Percentiles rank a stretch among this genome's conserved stretches.
Evolutionary conservation across 30 jellyfish, hydroid and myxozoan genomes (phyloP).

Genomic region (Mastigias papua): DNA sequence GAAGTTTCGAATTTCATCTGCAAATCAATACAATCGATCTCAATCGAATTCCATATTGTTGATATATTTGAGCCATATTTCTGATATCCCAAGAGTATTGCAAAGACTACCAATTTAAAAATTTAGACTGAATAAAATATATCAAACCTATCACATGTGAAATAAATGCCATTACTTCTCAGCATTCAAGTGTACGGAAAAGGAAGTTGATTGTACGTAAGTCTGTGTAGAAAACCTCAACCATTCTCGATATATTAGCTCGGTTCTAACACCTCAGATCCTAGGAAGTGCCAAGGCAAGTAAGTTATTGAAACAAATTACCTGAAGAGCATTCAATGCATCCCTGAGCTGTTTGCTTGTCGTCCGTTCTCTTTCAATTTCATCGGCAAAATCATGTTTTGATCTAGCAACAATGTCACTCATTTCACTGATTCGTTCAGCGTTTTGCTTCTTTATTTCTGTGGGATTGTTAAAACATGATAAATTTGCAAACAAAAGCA

Average conservation of each 20-base stretch:
- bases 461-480: neutral
- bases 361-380: conserved; percentile 65
- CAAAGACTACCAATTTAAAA: no score
- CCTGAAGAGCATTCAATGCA: conserved; percentile 63
- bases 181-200: neutral
- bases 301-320: neutral
- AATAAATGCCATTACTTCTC: neutral
- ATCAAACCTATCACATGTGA: neutral
- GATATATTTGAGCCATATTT: neutral
- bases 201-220: neutral
- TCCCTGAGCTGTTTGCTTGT: conserved; percentile 51
- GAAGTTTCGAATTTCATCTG: conserved; percentile 44
- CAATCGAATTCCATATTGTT: neutral
- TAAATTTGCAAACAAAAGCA: neutral
- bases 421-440: conserved; percentile 41
- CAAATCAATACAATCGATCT: no score
- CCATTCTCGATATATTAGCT: no score
- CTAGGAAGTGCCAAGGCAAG: neutral
- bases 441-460: conserved; percentile 67
- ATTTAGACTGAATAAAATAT: no score
- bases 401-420: conserved; percentile 49
- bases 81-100: neutral
- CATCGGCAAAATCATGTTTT: conserved; percentile 63
- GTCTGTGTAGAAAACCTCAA: no score
- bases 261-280: no score